Percentiles rank a stretch among this genome's conserved stretches.
These are phyloP conservation scores for Sialis lutaria DNA, from an alignment of 2,888 invertebrate genomes.

Conservation along the genomic window DNA sequence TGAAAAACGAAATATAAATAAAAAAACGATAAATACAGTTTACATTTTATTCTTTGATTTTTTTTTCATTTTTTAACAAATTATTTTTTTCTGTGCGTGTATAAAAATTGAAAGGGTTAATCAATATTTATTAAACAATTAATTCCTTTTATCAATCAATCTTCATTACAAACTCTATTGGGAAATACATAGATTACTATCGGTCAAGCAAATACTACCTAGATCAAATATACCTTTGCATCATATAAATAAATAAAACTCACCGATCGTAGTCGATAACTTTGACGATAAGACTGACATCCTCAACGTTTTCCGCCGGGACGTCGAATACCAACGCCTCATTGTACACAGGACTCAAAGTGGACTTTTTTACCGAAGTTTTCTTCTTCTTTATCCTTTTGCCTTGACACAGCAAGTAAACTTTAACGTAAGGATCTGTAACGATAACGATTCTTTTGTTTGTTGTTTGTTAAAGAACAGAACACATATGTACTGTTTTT, in stretches of 20 bases:
- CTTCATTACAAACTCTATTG: too few relatives aligned
- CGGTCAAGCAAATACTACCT: neutral
- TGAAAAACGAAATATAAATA: too few relatives aligned
- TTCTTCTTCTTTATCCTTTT: constrained; percentile 87
- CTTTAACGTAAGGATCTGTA: constrained; percentile 87
- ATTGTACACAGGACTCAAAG: constrained; percentile 78
- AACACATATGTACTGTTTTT: too few relatives aligned
- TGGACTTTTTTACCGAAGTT: constrained; percentile 76
- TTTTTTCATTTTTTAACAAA: too few relatives aligned
- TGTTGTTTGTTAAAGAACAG: too few relatives aligned
- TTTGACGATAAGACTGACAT: constrained; percentile 66
- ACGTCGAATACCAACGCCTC: constrained; percentile 89
- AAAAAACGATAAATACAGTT: too few relatives aligned
- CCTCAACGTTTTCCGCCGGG: constrained; percentile 63
- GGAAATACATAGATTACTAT: too few relatives aligned
- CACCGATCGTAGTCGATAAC: constrained; percentile 83
- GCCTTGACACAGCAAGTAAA: constrained; percentile 71
- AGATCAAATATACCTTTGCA: too few relatives aligned
- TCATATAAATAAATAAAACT: constrained; percentile 13
- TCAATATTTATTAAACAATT: neutral
- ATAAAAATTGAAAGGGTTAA: neutral
- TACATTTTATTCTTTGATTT: too few relatives aligned
- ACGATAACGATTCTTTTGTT: constrained; percentile 6
- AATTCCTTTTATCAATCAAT: neutral
- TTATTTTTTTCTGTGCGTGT: too few relatives aligned